phyloP scores from a whole-genome alignment of 2,797 vertebrate species.

The Peromyscus attwateri region DNA sequence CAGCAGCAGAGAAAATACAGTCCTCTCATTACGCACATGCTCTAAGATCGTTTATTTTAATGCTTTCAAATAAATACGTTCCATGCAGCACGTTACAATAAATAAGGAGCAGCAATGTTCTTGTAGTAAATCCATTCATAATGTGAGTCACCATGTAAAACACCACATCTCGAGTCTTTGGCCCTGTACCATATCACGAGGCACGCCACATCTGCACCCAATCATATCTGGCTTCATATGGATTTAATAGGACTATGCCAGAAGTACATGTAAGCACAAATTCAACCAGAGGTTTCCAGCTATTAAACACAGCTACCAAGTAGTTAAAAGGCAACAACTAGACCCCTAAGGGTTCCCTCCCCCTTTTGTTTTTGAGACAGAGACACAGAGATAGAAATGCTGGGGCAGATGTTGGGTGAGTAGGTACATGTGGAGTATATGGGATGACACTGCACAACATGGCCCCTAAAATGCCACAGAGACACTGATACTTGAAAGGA shows the following conservation, averaged over 20 bases:
- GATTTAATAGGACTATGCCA: constrained; percentile 90
- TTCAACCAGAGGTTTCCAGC: constrained; percentile 88
- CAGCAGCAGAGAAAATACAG: constrained; percentile 88
- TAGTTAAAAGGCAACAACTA: constrained; percentile 90
- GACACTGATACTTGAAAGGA: constrained; percentile 78
- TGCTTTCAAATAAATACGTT: constrained; percentile 91
- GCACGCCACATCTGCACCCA: constrained; percentile 90
- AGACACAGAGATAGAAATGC: constrained; percentile 86
- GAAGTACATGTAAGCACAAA: constrained; percentile 88
- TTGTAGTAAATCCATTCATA: constrained; percentile 91
- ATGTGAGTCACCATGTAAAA: constrained; percentile 90
- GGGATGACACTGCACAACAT: constrained; percentile 80
- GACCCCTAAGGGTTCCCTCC: constrained; percentile 84
- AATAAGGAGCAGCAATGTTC: constrained; percentile 89
- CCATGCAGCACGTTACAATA: constrained; percentile 91
- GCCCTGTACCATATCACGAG: constrained; percentile 87
- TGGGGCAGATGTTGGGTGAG: constrained; percentile 82
- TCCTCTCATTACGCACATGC: constrained; percentile 89
- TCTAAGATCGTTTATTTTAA: constrained; percentile 91
- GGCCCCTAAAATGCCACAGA: constrained; percentile 82
- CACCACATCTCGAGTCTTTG: constrained; percentile 89
- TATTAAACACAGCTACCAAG: constrained; percentile 89
- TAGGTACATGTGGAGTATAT: constrained; percentile 75
- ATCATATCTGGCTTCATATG: constrained; percentile 91
- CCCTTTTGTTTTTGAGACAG: constrained; percentile 83